A percentile compares a stretch with the other conserved stretches of the same genome.
Conservation (phyloP, 2,797 vertebrate species). For the Myiothlypis chrysogaster region DNA sequence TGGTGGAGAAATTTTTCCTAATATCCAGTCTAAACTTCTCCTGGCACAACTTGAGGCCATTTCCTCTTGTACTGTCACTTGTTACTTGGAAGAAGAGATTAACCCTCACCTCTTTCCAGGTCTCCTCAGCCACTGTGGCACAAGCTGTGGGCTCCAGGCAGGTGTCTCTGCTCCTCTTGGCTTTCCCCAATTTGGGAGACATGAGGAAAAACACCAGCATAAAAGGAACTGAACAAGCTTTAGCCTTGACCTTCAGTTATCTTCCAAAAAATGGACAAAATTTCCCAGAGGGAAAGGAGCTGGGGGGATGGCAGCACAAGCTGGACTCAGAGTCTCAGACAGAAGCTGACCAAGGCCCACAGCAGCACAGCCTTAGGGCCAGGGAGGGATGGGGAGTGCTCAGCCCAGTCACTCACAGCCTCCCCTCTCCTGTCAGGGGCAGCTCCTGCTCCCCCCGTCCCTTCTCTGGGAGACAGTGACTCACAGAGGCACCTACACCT, state of each 20-base stretch:
- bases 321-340: fast-evolving
- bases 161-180: background rate
- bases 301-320: background rate
- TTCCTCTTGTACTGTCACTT: background rate
- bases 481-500: background rate
- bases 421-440: background rate
- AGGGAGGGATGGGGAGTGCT: background rate
- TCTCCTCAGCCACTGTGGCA: background rate
- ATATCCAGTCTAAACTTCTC: background rate
- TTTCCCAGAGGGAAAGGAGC: background rate
- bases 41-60: background rate
- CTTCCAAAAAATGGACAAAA: background rate
- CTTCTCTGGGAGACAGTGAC: background rate
- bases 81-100: background rate
- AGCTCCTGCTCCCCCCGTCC: background rate
- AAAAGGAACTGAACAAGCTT: background rate
- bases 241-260: background rate
- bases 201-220: background rate
- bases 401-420: fast-evolving
- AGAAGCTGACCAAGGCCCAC: background rate
- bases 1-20: background rate
- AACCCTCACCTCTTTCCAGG: background rate
- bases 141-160: background rate
- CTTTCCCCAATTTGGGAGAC: background rate
- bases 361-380: background rate